Evolutionary conservation across 2,113 vertebrate genomes (phyloP).

Genomic region (Sylvietta virens): DNA sequence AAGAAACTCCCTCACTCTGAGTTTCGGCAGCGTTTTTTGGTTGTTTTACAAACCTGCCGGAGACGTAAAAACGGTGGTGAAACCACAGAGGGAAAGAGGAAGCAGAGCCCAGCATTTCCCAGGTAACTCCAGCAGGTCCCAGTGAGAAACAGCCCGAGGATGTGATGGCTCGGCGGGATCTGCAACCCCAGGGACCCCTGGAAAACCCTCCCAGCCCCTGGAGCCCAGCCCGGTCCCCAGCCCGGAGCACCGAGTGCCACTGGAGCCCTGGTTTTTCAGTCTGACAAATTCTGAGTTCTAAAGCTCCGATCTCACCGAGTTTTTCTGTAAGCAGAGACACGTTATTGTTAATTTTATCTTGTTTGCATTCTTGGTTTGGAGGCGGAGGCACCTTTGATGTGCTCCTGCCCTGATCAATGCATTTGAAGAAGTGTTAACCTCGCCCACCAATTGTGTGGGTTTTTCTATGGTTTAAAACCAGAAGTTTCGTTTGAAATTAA

Average conservation of each 20-base stretch:
- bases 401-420: too few relatives aligned
- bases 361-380: too few relatives aligned
- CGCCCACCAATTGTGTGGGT: too few relatives aligned
- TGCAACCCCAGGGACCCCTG: not conserved
- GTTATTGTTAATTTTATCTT: too few relatives aligned
- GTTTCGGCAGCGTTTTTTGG: not conserved
- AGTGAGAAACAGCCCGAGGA: not conserved
- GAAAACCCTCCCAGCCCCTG: not conserved
- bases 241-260: not conserved
- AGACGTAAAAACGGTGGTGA: not conserved
- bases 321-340: too few relatives aligned
- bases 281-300: too few relatives aligned
- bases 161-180: not conserved
- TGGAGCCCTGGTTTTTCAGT: too few relatives aligned
- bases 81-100: not conserved
- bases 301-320: too few relatives aligned
- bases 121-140: not conserved
- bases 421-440: too few relatives aligned
- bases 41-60: not conserved
- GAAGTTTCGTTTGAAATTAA: too few relatives aligned
- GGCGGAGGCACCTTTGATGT: too few relatives aligned
- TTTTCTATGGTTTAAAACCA: too few relatives aligned
- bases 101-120: not conserved
- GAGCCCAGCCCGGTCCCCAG: fast-evolving
- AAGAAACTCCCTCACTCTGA: not conserved